Conservation (phyloP, 2,113 vertebrate species). For the Nerophis lumbriciformis region DNA sequence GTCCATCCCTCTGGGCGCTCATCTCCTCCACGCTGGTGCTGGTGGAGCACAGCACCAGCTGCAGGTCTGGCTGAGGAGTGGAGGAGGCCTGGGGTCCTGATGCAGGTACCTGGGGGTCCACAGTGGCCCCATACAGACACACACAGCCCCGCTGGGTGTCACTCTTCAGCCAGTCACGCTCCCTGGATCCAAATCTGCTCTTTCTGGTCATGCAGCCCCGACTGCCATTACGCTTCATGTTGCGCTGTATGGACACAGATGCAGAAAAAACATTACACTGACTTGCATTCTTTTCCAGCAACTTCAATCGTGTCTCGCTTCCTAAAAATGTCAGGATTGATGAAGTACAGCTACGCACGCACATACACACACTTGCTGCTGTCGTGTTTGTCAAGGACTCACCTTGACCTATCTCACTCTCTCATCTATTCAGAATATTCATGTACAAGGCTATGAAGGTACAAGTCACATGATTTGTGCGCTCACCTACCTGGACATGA, state of each 20-base stretch:
- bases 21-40: conserved; percentile 84
- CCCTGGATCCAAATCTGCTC: conserved; percentile 83
- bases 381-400: conserved; percentile 1
- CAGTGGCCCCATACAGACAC: conserved; percentile 78
- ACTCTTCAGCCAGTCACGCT: conserved; percentile 87
- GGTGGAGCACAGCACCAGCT: conserved; percentile 87
- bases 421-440: conserved; percentile 1
- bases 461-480: conserved; percentile 2
- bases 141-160: conserved; percentile 84
- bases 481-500: too few relatives aligned
- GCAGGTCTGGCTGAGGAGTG: conserved; percentile 76
- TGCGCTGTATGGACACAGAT: conserved; percentile 73
- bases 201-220: conserved; percentile 80
- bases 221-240: conserved; percentile 85
- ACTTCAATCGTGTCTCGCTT: background rate
- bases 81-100: conserved; percentile 64
- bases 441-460: background rate
- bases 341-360: background rate
- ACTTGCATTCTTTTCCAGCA: background rate
- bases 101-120: conserved; percentile 55
- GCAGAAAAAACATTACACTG: background rate
- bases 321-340: background rate
- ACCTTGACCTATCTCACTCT: background rate
- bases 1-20: conserved; percentile 76
- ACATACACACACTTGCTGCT: background rate